Conservation (phyloP, 92 coral and sea anemone species). For the Meandrina meandrites region DNA sequence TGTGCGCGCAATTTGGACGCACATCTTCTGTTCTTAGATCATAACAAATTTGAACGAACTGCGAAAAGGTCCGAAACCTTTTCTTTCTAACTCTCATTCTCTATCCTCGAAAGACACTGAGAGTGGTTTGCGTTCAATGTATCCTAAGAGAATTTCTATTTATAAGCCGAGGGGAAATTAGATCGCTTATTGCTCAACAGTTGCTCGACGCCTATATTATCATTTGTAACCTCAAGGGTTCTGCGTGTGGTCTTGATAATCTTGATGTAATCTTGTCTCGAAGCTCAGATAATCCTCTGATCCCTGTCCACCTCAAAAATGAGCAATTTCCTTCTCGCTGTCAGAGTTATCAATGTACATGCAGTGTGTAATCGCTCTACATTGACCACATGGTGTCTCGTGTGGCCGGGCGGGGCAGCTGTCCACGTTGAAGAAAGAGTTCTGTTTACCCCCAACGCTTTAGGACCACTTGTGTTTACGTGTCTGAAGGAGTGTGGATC, state of each 20-base stretch:
- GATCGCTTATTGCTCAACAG: background rate
- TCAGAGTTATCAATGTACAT: background rate
- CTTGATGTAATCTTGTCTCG: background rate
- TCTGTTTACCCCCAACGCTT: background rate
- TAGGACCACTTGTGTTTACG: background rate
- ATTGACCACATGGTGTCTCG: background rate
- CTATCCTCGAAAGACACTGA: too few relatives aligned
- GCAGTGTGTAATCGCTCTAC: background rate
- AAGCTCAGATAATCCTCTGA: constrained; percentile 12
- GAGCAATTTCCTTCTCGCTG: constrained; percentile 14
- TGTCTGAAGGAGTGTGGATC: background rate
- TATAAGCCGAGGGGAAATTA: background rate
- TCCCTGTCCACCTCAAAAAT: background rate
- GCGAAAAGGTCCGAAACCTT: too few relatives aligned
- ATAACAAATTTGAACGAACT: too few relatives aligned
- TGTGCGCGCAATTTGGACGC: too few relatives aligned
- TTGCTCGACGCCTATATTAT: background rate
- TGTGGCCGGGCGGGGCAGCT: background rate
- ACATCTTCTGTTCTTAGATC: too few relatives aligned
- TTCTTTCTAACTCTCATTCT: too few relatives aligned
- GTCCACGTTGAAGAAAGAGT: background rate
- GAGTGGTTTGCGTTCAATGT: too few relatives aligned
- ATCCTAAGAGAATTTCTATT: too few relatives aligned
- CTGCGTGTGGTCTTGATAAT: constrained; percentile 35
- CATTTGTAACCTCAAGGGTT: background rate